A percentile compares a stretch with the other conserved stretches of the same genome.
Conservation (phyloP, 1,140 invertebrate genomes). For the Ridgeia piscesae region DNA sequence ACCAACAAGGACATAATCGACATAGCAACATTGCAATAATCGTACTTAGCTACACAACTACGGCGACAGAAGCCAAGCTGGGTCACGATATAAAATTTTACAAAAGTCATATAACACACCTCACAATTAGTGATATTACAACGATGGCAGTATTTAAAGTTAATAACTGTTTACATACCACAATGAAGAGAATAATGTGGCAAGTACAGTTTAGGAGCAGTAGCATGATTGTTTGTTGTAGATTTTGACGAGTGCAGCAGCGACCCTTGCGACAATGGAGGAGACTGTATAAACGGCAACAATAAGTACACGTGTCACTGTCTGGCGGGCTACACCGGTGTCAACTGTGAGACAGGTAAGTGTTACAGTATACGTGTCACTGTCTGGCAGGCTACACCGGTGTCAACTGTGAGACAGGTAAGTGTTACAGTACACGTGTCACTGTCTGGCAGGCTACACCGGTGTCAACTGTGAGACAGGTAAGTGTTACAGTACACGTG, state of each 20-base stretch:
- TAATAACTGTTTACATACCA: neutral
- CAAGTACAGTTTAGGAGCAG: neutral
- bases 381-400: neutral
- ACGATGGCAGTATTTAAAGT: neutral
- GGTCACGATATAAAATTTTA: too few relatives aligned
- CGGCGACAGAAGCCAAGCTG: too few relatives aligned
- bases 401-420: neutral
- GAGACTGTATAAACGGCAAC: constrained; percentile 9
- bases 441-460: neutral
- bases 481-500: neutral
- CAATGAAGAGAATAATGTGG: neutral
- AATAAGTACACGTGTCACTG: constrained; percentile 20
- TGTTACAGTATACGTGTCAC: neutral
- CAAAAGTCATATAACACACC: too few relatives aligned
- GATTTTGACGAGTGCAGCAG: constrained; percentile 23
- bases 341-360: constrained; percentile 45
- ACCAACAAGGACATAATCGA: neutral
- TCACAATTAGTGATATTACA: neutral
- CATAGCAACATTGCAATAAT: neutral
- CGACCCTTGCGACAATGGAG: constrained; percentile 21
- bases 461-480: neutral
- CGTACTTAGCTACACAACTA: too few relatives aligned
- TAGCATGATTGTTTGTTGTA: neutral
- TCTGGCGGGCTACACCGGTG: constrained; percentile 32
- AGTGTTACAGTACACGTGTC: neutral